Percentiles rank a stretch among this genome's conserved stretches.
Conservation (phyloP, 2,113 vertebrate genomes). For the Psettodes erumei region DNA sequence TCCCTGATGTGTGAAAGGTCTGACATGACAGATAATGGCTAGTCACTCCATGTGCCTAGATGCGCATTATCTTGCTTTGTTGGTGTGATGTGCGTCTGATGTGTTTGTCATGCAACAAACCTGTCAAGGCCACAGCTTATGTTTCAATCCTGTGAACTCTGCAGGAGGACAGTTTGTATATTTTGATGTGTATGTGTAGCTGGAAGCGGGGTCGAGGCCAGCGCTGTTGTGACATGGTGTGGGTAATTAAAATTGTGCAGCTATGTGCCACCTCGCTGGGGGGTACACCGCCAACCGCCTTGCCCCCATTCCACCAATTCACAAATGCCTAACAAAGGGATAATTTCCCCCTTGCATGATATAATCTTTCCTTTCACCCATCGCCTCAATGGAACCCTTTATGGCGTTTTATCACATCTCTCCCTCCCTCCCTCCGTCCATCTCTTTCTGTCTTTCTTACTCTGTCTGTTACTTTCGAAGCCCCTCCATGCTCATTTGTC, state of each 20-base stretch:
- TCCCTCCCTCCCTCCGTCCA: conserved; percentile 30
- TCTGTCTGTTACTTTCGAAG: conserved; percentile 35
- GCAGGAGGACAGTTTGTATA: conserved; percentile 18
- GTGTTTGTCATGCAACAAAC: conserved; percentile 39
- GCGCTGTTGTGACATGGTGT: conserved; percentile 4
- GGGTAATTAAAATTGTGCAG: conserved; percentile 49
- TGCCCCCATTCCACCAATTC: conserved; percentile 72
- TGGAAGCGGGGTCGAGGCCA: conserved; percentile 7
- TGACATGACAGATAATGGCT: conserved; percentile 32
- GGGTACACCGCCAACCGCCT: conserved; percentile 49
- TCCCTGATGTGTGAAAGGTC: conserved; percentile 28
- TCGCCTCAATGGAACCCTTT: conserved; percentile 74
- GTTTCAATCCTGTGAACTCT: conserved; percentile 22
- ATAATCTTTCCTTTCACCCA: conserved; percentile 80
- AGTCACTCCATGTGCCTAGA: conserved; percentile 27
- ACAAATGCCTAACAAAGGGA: conserved; percentile 73
- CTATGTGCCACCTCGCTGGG: conserved; percentile 46
- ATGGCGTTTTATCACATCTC: conserved; percentile 76
- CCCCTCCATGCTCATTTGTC: conserved; percentile 30
- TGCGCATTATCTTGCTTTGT: conserved; percentile 17
- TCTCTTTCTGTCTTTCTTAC: conserved; percentile 29
- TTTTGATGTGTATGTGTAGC: background rate
- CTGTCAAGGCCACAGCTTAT: conserved; percentile 30
- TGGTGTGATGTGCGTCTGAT: conserved; percentile 45
- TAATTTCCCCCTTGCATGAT: conserved; percentile 77